Base-by-base conservation (phyloP, 2,797 vertebrate species). In the Bryconaethiops microstoma region DNA sequence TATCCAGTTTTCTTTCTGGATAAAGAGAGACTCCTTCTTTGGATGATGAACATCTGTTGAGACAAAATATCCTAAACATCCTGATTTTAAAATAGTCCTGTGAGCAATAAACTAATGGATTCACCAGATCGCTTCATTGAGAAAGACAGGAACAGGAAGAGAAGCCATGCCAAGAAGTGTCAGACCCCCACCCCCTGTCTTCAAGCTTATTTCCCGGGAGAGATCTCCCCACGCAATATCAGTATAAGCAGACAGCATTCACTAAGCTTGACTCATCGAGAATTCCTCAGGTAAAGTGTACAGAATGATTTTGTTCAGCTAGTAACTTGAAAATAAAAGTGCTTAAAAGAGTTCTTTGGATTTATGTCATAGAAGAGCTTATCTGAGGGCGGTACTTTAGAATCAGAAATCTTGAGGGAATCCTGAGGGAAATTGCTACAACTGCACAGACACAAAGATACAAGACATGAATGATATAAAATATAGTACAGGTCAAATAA, bases 131-230 rank as follows among this genome's bases (percentile, higher is more conserved):
- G 70, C 84, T 79, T 89, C 77, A 88, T 86, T 85, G 57, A 76
- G 39, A 64, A 67, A 89, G 90, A 92, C 90, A 92, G 91, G 91
- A 92, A 92, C 87, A 84, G 92, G 91, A 93, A 92, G 84, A 19
- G 0, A 85, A 85, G 77, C 84, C 71, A 79, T 83, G 89, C 87
- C 86, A 89, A 90, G 86, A 73, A 39, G 3, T 25, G 13, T 54
- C 50, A 72, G 70, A 4, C 50, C 48, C 50, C 17, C 2, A 4
- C 17, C 29, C 70, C n/a, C 17, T 60, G 39, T 68, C 19, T 52
- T 52, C 84, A 86, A 87, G 90, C 73, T 48, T 25, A 64, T 48
- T 77, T 82, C 62, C 62, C 63, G 62, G 17, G 35, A 62, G 39
- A 64, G 13, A 40, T 35, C n/a, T 21, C 62, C 23, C 16, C 7